Conservation (phyloP, 2,888 invertebrate genomes). For the Myathropa florea region DNA sequence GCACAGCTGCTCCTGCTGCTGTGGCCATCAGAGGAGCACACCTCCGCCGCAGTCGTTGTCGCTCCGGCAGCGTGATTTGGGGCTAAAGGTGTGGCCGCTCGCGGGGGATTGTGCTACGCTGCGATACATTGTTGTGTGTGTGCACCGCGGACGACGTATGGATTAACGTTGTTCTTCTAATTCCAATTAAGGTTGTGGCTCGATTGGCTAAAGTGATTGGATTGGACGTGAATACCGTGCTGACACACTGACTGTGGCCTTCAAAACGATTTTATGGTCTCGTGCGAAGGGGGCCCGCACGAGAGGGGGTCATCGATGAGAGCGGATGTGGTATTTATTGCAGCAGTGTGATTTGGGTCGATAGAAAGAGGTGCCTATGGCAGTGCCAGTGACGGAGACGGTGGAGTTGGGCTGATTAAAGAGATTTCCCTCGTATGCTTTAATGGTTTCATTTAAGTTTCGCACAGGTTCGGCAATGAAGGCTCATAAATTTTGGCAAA, state of each 20-base stretch:
- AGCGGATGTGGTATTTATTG: constrained; percentile 44
- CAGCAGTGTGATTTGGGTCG: constrained; percentile 57
- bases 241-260: constrained; percentile 70
- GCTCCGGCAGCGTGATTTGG: constrained; percentile 22
- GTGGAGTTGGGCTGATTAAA: neutral
- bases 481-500: neutral
- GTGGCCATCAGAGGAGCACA: neutral
- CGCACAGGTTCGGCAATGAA: neutral
- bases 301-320: constrained; percentile 20
- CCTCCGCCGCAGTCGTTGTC: neutral
- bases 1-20: constrained; percentile 17
- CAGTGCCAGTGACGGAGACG: neutral
- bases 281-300: constrained; percentile 13
- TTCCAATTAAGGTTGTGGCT: constrained; percentile 66
- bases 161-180: constrained; percentile 63
- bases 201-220: constrained; percentile 66
- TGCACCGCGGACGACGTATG: constrained; percentile 26
- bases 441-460: constrained; percentile 18
- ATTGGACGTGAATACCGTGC: constrained; percentile 27
- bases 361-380: constrained; percentile 6
- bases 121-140: constrained; percentile 29
- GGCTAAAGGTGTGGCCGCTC: constrained; percentile 53
- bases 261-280: constrained; percentile 53
- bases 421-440: neutral
- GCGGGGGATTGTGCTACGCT: constrained; percentile 33